Evolutionary conservation across 2,797 vertebrate species (phyloP), one percentile per base, ranked within the genome.

Genomic region (Sebastes hubbsi): DNA sequence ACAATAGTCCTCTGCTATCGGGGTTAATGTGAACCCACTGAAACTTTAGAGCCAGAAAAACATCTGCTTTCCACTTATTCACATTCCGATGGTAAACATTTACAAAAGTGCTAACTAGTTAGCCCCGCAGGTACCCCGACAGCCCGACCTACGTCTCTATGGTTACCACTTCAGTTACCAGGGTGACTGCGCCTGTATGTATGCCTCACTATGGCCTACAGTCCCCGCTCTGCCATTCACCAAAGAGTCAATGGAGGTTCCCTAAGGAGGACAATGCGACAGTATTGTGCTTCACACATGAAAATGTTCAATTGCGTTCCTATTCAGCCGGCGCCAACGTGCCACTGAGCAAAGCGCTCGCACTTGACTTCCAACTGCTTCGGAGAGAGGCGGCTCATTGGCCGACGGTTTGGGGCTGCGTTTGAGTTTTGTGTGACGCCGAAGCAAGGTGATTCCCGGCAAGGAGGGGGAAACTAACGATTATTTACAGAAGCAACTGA

Each of bases 281-380:
- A 22, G 49, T 9, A 29, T 32, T 46, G 25, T 7, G 27, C 68
- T 63, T 62, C 68, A 63, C 77, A 62, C 72, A 32, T 68, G 27
- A 71, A 32, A 52, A 73, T 56, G 64, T 64, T 55, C 70, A 46
- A 4, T 20, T 5, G 73, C 61, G 22, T 30, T 3, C 3, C 54
- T 11, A 54, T 70, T 77, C 29, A 75, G 30, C 24, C 22, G 4
- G 3, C 5, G 68, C 63, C 77, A 66, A 54, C 24, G 49, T 83
- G 83, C 66, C 77, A 77, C 29, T 5, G 60, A 81, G 67, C 75
- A 85, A 82, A 89, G 55, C 20, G 0, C 27, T 54, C 9, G 13
- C 3, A 76, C 69, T 72, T 66, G 63, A 80, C 73, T 62, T 60
- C n/a, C 13, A 22, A 49, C 22, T 13, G 58, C 20, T 73, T 3